Evolutionary conservation across 2,113 vertebrate genomes (phyloP).

Genomic region (Brachypodius melanocephalos): DNA sequence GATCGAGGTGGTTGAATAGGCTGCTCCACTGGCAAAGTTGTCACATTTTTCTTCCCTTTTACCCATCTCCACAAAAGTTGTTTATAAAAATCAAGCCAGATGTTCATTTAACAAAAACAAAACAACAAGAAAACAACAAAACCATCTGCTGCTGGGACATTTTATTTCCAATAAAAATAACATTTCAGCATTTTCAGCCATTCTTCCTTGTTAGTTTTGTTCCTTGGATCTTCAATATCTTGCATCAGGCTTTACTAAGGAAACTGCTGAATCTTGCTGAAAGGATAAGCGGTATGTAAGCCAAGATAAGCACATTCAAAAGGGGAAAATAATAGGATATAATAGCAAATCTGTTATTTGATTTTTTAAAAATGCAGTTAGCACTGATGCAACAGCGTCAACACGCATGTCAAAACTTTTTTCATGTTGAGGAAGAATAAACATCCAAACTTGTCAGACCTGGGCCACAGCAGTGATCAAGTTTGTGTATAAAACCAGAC

Average conservation of each 20-base stretch:
- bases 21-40: background rate
- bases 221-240: background rate
- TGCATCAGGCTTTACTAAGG: background rate
- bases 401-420: background rate
- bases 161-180: background rate
- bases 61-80: background rate
- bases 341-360: background rate
- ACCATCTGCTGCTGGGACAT: background rate
- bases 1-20: accelerated
- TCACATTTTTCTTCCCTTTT: background rate
- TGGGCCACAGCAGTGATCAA: accelerated
- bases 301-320: background rate
- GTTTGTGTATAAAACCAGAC: background rate
- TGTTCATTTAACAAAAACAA: background rate
- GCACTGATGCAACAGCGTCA: background rate
- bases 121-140: background rate
- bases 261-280: background rate
- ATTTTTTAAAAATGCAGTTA: background rate
- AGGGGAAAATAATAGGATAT: background rate
- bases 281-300: background rate
- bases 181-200: background rate
- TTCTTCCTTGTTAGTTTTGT: background rate
- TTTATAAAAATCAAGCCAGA: background rate
- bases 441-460: background rate
- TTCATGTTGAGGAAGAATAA: background rate